phyloP scores from a whole-genome alignment of 2,113 vertebrate genomes.

The Otis tarda region DNA sequence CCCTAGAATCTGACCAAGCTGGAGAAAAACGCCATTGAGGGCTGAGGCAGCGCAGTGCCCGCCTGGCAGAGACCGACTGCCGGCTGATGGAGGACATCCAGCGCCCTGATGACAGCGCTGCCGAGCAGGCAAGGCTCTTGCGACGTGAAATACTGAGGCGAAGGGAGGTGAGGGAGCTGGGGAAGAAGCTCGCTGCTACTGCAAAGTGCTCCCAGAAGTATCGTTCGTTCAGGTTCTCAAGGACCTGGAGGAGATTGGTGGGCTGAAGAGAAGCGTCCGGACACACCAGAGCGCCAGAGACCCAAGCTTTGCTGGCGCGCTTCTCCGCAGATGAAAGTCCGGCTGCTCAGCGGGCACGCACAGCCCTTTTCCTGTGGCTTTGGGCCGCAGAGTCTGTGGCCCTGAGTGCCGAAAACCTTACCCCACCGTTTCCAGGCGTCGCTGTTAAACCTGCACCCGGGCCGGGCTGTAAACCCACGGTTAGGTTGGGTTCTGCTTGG shows the following conservation, averaged over 20 bases:
- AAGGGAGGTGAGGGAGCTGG: conserved; percentile 22
- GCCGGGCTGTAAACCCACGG: background rate
- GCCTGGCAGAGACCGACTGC: conserved; percentile 32
- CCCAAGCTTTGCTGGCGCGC: conserved; percentile 34
- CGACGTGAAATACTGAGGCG: background rate
- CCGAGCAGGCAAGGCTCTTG: conserved; percentile 1
- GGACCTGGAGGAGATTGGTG: background rate
- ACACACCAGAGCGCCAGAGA: background rate
- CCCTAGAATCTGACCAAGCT: conserved; percentile 38
- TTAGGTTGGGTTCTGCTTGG: background rate
- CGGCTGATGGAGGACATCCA: conserved; percentile 24
- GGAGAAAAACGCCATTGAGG: conserved; percentile 15
- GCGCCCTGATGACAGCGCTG: conserved; percentile 9
- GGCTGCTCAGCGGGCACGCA: background rate
- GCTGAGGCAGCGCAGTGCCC: conserved; percentile 10
- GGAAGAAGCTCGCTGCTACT: background rate
- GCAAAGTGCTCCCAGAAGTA: background rate
- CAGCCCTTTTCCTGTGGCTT: background rate
- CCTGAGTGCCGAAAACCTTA: background rate
- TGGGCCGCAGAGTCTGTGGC: background rate
- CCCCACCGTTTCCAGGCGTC: accelerated
- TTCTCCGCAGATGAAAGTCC: conserved; percentile 35
- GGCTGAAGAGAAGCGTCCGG: background rate
- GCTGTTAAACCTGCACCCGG: background rate
- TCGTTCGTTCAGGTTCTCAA: conserved; percentile 7